phyloP scores from a whole-genome alignment of 1,140 invertebrate genomes.

The Lepidotrigona ventralis region DNA sequence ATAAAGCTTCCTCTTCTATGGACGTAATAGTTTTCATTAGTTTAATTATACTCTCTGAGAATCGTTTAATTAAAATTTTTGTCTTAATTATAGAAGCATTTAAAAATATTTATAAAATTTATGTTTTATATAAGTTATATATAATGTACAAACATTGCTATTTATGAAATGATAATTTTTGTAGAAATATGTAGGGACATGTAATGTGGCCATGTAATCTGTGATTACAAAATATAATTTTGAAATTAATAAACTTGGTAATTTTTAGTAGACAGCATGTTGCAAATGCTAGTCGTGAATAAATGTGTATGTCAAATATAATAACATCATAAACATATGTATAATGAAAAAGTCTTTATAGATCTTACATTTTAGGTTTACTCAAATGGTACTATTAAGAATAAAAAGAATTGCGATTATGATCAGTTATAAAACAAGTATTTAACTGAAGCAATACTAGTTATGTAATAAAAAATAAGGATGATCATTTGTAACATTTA shows the following conservation, averaged over 20 bases:
- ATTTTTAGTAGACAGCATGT: slow-evolving; percentile 22
- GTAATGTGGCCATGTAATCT: slow-evolving; percentile 52
- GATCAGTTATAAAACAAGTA: slow-evolving; percentile 1
- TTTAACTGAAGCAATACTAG: slow-evolving; percentile 41
- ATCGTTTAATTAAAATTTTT: neutral
- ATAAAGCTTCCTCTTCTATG: slow-evolving; percentile 16
- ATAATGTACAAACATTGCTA: slow-evolving; percentile 35
- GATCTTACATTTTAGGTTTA: slow-evolving; percentile 22
- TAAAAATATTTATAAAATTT: slow-evolving; percentile 21
- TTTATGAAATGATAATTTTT: slow-evolving; percentile 47
- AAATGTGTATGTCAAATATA: neutral
- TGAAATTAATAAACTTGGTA: slow-evolving; percentile 24
- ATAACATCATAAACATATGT: neutral
- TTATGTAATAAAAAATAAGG: slow-evolving; percentile 18
- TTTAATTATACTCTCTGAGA: neutral
- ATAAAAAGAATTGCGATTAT: neutral
- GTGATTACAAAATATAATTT: slow-evolving; percentile 57
- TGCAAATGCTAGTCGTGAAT: slow-evolving; percentile 4
- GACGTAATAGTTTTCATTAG: neutral
- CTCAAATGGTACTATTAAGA: slow-evolving; percentile 17
- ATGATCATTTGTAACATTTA: slow-evolving; percentile 23
- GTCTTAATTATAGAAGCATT: slow-evolving; percentile 21
- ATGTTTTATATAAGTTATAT: slow-evolving; percentile 37
- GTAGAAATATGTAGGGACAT: slow-evolving; percentile 54
- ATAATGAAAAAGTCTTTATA: neutral